Base-by-base conservation (phyloP, 2,113 vertebrate genomes). In the Lathamus discolor region DNA sequence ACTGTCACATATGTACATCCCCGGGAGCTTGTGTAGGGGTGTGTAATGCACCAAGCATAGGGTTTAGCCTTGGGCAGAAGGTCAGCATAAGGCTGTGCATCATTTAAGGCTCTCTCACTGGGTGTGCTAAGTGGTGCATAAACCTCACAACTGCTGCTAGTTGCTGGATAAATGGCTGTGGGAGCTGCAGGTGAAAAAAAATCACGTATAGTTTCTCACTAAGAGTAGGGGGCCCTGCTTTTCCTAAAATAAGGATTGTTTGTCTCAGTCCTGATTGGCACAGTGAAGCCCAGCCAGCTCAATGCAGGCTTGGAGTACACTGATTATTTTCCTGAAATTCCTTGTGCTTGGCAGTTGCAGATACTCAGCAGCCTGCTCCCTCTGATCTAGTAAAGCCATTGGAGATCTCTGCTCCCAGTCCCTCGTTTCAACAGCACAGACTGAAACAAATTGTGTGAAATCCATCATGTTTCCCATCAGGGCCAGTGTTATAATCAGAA, bases 11-110 rank as follows among this genome's bases (percentile, higher is more conserved):
- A 6, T 19, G 1, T 31, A 6, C 43, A 24, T 48, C 89, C 86
- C 83, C 0, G 0, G 57, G 39, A 85, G 70, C 86, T 61, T 2
- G 0, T 51, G 46, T 2, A 44, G 77, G 59, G 51, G 12, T 3
- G 10, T 33, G 93, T 52, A 35, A 46, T 54, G 88, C 90, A 72
- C 51, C 39, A 25, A 75, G 48, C 13, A 35, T 1, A 74, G 90
- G 90, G 67, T 86, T 94, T 88, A 82, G 86, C 92, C 83, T 66
- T 10, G 86, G 76, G 95, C 95, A 91, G 80, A 14, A 90, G 95
- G 83, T 93, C 90, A 66, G 15, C 20, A 0, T 25, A 10, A 54
- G 93, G 86, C 76, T 85, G 2, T 44, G 64, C 86, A 43, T 93
- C 83, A 22, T 85, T 92, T 91, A 41, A 93, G 48, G 48, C 41